These are phyloP conservation scores for Motacilla alba DNA, from an alignment of 2,113 vertebrate species.

Conservation along the genomic window DNA sequence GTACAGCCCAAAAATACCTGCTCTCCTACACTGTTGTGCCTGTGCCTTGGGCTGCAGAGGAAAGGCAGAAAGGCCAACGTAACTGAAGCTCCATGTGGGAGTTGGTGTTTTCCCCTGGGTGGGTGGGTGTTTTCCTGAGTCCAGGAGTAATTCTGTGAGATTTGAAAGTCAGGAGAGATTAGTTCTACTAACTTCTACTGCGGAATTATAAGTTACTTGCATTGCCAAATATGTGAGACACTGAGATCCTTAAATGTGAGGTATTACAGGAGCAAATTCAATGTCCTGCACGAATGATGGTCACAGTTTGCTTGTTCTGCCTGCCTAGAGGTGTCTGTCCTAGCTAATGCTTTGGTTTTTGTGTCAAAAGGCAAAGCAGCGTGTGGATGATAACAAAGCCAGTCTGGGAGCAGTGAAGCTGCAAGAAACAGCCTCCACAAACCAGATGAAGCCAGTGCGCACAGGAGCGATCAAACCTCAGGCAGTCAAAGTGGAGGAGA, in stretches of 20 bases:
- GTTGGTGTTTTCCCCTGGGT: background rate
- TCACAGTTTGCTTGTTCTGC: background rate
- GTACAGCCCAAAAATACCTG: background rate
- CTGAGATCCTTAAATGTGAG: background rate
- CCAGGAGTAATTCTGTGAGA: background rate
- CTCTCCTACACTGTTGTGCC: background rate
- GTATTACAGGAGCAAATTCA: background rate
- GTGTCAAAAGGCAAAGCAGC: constrained; percentile 82
- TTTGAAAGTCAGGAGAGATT: background rate
- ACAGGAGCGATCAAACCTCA: constrained; percentile 93
- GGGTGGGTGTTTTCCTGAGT: background rate
- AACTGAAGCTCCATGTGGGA: background rate
- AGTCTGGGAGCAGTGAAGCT: constrained; percentile 82
- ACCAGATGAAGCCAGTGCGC: constrained; percentile 84
- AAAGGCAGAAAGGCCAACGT: background rate
- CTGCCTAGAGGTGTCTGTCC: background rate
- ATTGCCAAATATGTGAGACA: background rate
- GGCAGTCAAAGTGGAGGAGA: constrained; percentile 89
- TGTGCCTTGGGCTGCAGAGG: background rate
- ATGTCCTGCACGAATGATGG: background rate
- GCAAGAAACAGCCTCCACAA: constrained; percentile 78
- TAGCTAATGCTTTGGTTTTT: constrained; percentile 34
- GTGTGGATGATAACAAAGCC: constrained; percentile 84
- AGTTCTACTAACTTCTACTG: background rate
- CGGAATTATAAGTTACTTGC: background rate